Conservation (phyloP, 2,797 vertebrate species). For the Mastacembelus armatus region DNA sequence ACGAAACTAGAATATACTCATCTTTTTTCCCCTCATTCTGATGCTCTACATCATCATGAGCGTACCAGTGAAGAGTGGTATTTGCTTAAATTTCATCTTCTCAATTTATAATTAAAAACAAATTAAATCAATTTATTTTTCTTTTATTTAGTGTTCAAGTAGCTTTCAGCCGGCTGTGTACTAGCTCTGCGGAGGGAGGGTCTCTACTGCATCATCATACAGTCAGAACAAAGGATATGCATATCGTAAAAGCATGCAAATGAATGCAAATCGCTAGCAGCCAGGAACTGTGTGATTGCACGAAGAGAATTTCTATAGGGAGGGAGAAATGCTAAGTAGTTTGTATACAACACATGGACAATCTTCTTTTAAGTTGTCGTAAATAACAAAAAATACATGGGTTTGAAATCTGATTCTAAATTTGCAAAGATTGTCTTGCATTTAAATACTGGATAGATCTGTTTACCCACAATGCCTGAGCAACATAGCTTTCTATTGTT, state of each 20-base stretch:
- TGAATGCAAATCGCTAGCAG: conserved; percentile 87
- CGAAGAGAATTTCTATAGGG: conserved; percentile 64
- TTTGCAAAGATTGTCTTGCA: conserved; percentile 27
- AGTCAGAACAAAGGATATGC: conserved; percentile 90
- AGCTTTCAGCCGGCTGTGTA: conserved; percentile 57
- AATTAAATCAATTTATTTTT: conserved; percentile 47
- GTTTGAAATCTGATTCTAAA: conserved; percentile 55
- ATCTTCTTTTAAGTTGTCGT: conserved; percentile 50
- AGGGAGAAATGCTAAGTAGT: conserved; percentile 59
- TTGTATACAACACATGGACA: conserved; percentile 63
- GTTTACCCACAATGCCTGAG: conserved; percentile 14
- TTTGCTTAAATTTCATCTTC: conserved; percentile 50
- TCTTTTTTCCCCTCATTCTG: conserved; percentile 44
- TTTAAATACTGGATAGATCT: conserved; percentile 26
- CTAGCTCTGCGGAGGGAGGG: conserved; percentile 47
- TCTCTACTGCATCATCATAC: conserved; percentile 86
- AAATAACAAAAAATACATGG: conserved; percentile 52
- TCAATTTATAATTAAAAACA: conserved; percentile 70
- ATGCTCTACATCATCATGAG: conserved; percentile 33
- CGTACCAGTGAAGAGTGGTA: conserved; percentile 6
- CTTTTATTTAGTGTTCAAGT: conserved; percentile 70
- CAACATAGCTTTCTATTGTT: conserved; percentile 18
- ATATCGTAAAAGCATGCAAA: conserved; percentile 90
- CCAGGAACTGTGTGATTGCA: conserved; percentile 64
- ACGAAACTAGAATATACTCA: conserved; percentile 54